A percentile compares a stretch with the other conserved stretches of the same genome.
Evolutionary conservation across 2,888 invertebrate genomes (phyloP).

Genomic region (Abrostola triplasia): DNA sequence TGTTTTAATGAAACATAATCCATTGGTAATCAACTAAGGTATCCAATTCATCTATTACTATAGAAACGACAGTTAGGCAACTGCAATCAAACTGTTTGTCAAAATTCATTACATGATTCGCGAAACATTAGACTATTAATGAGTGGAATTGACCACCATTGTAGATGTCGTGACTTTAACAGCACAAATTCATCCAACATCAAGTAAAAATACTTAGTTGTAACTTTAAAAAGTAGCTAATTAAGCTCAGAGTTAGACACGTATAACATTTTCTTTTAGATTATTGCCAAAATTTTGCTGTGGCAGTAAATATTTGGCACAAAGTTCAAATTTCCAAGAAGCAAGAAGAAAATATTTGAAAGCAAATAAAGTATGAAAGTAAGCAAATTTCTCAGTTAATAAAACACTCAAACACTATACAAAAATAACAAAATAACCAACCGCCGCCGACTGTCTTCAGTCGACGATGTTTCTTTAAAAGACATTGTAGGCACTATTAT

Average conservation of each 20-base stretch:
- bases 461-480: constrained; percentile 82
- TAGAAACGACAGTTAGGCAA: neutral
- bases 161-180: constrained; percentile 11
- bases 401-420: constrained; percentile 82
- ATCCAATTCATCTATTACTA: neutral
- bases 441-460: constrained; percentile 66
- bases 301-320: constrained; percentile 82
- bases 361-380: constrained; percentile 65
- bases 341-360: constrained; percentile 58
- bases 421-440: constrained; percentile 83
- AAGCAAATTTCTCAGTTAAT: constrained; percentile 66
- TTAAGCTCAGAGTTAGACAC: constrained; percentile 73
- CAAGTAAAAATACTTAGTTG: constrained; percentile 55
- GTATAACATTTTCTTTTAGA: constrained; percentile 62
- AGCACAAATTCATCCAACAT: constrained; percentile 51
- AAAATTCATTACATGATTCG: neutral
- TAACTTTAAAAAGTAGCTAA: constrained; percentile 60
- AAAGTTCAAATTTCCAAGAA: constrained; percentile 67
- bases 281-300: constrained; percentile 72
- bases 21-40: constrained; percentile 3
- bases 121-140: neutral
- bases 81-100: neutral
- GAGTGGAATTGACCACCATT: neutral
- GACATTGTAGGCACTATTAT: constrained; percentile 87
- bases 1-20: too few species aligned